Percentiles rank a stretch among this genome's conserved stretches.
Evolutionary conservation across 2,888 invertebrate genomes (phyloP).

Genomic region (Creontiades dilutus): DNA sequence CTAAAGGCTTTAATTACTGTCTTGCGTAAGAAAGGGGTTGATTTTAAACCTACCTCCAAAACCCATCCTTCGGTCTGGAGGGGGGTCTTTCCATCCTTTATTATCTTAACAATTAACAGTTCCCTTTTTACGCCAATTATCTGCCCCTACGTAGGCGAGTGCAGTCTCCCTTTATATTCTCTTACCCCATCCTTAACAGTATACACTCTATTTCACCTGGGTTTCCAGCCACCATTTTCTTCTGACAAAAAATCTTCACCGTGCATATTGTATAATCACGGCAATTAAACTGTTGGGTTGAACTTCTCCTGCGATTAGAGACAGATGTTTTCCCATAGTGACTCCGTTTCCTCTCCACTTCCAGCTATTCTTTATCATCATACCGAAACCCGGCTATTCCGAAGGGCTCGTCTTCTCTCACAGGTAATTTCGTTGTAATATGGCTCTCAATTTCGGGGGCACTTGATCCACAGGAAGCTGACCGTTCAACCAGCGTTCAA

Average conservation of each 20-base stretch:
- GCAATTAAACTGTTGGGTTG: constrained; percentile 45
- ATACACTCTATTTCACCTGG: constrained; percentile 13
- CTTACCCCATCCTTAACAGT: neutral
- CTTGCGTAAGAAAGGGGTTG: constrained; percentile 71
- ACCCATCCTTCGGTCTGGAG: constrained; percentile 33
- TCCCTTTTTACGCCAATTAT: constrained; percentile 73
- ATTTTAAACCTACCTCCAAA: constrained; percentile 61
- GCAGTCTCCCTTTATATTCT: neutral
- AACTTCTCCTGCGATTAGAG: constrained; percentile 43
- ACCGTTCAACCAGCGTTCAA: constrained; percentile 35
- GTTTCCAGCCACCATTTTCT: constrained; percentile 24
- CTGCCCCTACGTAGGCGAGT: constrained; percentile 29
- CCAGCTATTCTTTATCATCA: constrained; percentile 39
- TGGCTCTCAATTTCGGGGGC: constrained; percentile 29
- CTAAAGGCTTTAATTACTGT: constrained; percentile 75
- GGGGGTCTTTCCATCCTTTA: constrained; percentile 68
- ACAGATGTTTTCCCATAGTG: constrained; percentile 67
- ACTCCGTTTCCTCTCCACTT: neutral
- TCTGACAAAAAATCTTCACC: constrained; percentile 11
- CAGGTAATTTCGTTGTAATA: constrained; percentile 53
- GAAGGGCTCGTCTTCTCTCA: neutral
- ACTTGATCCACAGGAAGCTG: constrained; percentile 30
- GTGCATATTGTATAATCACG: constrained; percentile 43
- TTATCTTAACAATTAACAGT: constrained; percentile 74
- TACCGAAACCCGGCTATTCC: constrained; percentile 38